phyloP scores from a whole-genome alignment of 2,113 vertebrate genomes.

The Casuarius casuarius region DNA sequence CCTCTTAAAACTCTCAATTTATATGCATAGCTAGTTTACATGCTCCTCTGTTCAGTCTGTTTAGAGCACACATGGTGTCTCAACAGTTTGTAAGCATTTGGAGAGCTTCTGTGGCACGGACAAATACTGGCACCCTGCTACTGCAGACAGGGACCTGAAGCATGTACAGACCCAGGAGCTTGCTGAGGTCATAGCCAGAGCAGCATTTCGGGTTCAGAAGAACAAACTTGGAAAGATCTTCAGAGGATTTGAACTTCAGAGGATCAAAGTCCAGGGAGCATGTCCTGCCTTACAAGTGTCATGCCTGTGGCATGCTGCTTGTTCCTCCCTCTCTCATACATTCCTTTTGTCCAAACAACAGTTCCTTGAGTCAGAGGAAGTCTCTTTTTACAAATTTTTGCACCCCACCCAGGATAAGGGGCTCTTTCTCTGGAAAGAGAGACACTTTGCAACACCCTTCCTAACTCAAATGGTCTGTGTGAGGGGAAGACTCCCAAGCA shows the following conservation, averaged over 20 bases:
- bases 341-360: neutral
- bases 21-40: neutral
- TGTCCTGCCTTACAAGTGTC: neutral
- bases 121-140: neutral
- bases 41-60: slow-evolving; percentile 11
- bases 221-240: neutral
- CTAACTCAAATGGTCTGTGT: neutral
- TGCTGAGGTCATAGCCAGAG: neutral
- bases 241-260: neutral
- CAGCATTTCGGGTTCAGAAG: neutral
- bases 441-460: neutral
- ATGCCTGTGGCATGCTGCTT: neutral
- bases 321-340: neutral
- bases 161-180: fast-evolving
- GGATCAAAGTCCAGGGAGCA: neutral
- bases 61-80: neutral
- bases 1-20: slow-evolving; percentile 3
- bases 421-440: neutral
- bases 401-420: neutral
- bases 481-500: neutral
- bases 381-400: neutral
- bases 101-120: neutral
- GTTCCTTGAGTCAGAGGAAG: neutral
- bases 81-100: neutral
- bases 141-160: neutral